Evolutionary conservation across 2,888 invertebrate species (phyloP), one percentile per base, ranked within the genome.

Genomic region (Bibio marci): DNA sequence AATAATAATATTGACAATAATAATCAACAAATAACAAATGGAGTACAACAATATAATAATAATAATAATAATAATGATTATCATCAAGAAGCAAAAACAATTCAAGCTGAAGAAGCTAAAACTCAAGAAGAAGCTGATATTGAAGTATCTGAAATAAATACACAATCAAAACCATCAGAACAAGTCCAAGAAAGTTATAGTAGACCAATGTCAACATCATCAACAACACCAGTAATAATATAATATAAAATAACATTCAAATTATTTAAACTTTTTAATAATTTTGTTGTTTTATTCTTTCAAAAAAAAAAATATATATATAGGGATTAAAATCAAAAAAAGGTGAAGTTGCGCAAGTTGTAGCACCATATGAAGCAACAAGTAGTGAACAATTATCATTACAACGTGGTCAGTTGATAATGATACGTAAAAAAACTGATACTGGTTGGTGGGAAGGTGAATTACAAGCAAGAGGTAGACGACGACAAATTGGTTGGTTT

Each of bases 391-490:
- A 98, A 58, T 66, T 98, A 30, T 80, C 83, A 13, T 66, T 98
- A 26, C 75, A 78, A 48, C 78, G 87, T 42, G 97, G 95, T 0
- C 95, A 97, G 53, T 66, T 95, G 41, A 79, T 97, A 41, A 83
- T 90, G 70, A 86, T 98, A n/a, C 73, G 91, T 17, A 95, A 95
- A 65, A 95, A 94, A 57, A 90, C 91, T 1, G 82, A 87, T 50
- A 86, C 87, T 35, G 98, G 98, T 15, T 98, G 98, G 98, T 99
- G 97, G 97, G 97, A 98, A 65, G 98, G 98, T 2, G 97, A 98
- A 62, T 63, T 95, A 32, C 94, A 94, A 65, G 92, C 76, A 3
- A 79, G 79, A 53, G 91, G 94, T 1, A 75, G 87, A 50, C 86
- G 86, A 56, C 66, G 87, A 27, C 90, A 92, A 62, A 77, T 92